These are phyloP conservation scores for Pygocentrus nattereri DNA, from an alignment of 2,797 vertebrate species.

Conservation along the genomic window DNA sequence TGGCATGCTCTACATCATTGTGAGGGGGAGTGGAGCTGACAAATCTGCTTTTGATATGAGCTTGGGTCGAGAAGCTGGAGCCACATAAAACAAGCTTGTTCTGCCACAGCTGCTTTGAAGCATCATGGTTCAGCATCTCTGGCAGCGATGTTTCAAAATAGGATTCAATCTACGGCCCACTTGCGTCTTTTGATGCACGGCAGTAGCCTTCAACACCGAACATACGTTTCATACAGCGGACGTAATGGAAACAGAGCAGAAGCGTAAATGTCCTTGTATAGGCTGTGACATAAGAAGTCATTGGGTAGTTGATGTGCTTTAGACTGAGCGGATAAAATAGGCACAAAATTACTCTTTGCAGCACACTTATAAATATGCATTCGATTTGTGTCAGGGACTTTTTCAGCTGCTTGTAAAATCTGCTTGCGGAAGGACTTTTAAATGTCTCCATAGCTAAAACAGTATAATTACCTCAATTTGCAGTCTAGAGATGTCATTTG, in stretches of 20 bases:
- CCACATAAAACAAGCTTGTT: slow-evolving; percentile 34
- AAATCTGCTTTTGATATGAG: slow-evolving; percentile 3
- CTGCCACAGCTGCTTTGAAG: slow-evolving; percentile 27
- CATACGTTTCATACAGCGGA: slow-evolving; percentile 2
- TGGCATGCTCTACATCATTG: not conserved
- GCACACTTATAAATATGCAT: slow-evolving; percentile 31
- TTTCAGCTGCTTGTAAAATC: not conserved
- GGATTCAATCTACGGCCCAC: slow-evolving; percentile 28
- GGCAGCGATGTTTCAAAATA: slow-evolving; percentile 24
- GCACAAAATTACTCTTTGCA: slow-evolving; percentile 8
- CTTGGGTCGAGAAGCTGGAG: not conserved
- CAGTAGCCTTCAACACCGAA: slow-evolving; percentile 25
- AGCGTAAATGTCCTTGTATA: slow-evolving; percentile 7
- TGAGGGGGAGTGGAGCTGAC: slow-evolving; percentile 16
- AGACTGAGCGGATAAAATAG: slow-evolving; percentile 12
- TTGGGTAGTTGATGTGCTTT: not conserved
- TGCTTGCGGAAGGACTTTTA: too few relatives aligned
- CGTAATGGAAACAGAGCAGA: slow-evolving; percentile 37
- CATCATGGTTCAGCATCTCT: slow-evolving; percentile 9
- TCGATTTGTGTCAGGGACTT: not conserved
- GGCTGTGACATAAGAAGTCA: not conserved
- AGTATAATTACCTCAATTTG: too few relatives aligned
- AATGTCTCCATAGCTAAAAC: too few relatives aligned
- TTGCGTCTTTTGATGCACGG: slow-evolving; percentile 26
- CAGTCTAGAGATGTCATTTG: too few relatives aligned